Evolutionary conservation across 2,113 vertebrate species (phyloP), one percentile per base, ranked within the genome.

Genomic region (Pachycephala philippinensis): DNA sequence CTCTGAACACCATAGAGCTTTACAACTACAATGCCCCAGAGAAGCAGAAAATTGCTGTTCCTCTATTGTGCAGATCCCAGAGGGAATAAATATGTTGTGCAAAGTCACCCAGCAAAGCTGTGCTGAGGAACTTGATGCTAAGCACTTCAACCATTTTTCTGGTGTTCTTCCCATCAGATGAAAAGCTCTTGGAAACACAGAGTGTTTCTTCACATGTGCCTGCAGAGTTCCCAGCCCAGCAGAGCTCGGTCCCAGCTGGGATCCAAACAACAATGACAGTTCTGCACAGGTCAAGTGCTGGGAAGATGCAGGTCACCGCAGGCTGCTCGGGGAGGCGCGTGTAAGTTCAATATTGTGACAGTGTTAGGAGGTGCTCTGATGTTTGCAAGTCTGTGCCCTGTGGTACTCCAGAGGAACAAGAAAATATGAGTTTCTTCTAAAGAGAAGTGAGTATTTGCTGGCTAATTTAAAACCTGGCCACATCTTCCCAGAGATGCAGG

Each of bases 1-100:
- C 87, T 95, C 89, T 94, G 93, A 92, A 84, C 71, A 77, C 59
- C 66, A 45, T 4, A 72, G 47, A 74, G 40, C 84, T 84, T 88
- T n/a, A 90, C 83, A 84, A 56, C 85, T 91, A 54, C 85, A 84
- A 23, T 77, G 83, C 72, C 79, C 50, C 1, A 7, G 82, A 95
- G 93, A 83, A 83, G 60, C 2, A 90, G 75, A 74, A 77, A 94
- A 91, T 86, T 53, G 77, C 31, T 80, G 40, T 84, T 94, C 84
- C 83, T 94, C 79, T 77, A 45, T 87, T 95, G 85, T 88, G 88
- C 31, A 78, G 77, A 78, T 90, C 90, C 76, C 76, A 93, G 84
- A 81, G 89, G 50, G 83, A 76, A 88, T 50, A 94, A 97, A 66
- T 50, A 24, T 9, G 21, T 76, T 94, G 83, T 93, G 86, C 79